A percentile compares a stretch with the other conserved stretches of the same genome.
These are phyloP conservation scores for Hydrolagus colliei DNA, from an alignment of 2,797 vertebrate species.

Conservation along the genomic window DNA sequence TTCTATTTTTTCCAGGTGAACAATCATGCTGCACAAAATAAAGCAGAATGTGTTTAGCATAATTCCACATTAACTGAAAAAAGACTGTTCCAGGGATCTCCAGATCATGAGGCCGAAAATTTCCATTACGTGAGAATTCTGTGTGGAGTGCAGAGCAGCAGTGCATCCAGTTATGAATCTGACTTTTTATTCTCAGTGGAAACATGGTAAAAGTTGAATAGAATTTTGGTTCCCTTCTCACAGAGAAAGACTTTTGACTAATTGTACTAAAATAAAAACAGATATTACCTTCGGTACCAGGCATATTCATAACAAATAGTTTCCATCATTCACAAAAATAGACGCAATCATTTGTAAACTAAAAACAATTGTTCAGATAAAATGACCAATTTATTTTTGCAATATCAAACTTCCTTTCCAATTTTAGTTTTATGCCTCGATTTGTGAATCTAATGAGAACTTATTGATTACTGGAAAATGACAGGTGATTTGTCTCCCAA, in stretches of 20 bases:
- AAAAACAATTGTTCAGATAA: slow-evolving; percentile 6
- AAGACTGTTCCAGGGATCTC: not conserved
- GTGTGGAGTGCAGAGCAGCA: not conserved
- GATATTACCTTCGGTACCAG: not conserved
- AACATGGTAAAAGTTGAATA: slow-evolving; percentile 2
- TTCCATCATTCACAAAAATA: not conserved
- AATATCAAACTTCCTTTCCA: not conserved
- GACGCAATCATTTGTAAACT: not conserved
- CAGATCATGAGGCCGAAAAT: not conserved
- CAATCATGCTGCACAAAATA: not conserved
- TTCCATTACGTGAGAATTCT: not conserved
- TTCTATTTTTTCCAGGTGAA: not conserved
- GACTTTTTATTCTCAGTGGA: slow-evolving; percentile 14
- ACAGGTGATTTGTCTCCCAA: too few species aligned
- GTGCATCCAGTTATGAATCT: not conserved
- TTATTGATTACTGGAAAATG: too few species aligned
- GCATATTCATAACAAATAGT: not conserved
- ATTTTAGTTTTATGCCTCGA: not conserved
- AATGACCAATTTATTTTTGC: not conserved
- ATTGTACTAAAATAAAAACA: not conserved
- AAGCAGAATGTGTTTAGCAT: too few species aligned
- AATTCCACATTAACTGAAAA: too few species aligned
- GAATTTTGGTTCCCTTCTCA: not conserved
- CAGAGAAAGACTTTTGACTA: not conserved
- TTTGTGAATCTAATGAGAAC: not conserved